Base-by-base conservation (phyloP, 2,113 vertebrate species). In the Cyprinodon brontotheroides region DNA sequence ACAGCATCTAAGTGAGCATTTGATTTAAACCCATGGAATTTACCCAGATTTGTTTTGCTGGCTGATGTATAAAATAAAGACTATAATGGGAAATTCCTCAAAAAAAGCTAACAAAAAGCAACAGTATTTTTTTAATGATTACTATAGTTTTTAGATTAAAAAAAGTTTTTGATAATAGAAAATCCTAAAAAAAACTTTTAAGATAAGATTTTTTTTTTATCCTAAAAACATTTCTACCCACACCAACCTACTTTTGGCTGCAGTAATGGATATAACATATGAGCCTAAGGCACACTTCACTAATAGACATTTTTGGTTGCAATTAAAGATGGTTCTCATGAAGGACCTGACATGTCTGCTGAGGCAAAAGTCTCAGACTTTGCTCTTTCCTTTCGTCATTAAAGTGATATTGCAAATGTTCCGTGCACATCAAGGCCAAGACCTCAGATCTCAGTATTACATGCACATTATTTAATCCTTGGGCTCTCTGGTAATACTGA, bases 271-370 rank as follows among this genome's bases (percentile, higher is more conserved):
- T 87, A 82, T 74, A 87, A 66, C n/a, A 29, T 45, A 69, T 84
- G 68, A 65, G 89, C 86, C 86, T 87, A 47, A 72, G 83, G 90
- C 74, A 79, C 64, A 78, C 82, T 72, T 85, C 86, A 80, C 82
- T 93, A 90, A 91, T 89, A 89, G 91, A 90, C 91, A 85, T 89
- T 93, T 93, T 91, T 89, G 86, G 88, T 75, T 84, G 90, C 93
- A 93, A 93, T 94, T 94, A 94, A 92, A 92, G 91, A 83, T 76
- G 78, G 86, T 82, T 90, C 81, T 79, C 68, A 74, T 88, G 87
- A 89, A 92, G 85, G 81, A 45, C 74, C 80, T 90, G 86, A 89
- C 91, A 88, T 87, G 87, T 89, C 88, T 84, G 89, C 80, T 13
- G 80, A 83, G 81, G 82, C 86, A 73, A 79, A 68, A 80, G 80